Base-by-base conservation (phyloP, 2,888 invertebrate genomes). In the Sylvicola cinctus region DNA sequence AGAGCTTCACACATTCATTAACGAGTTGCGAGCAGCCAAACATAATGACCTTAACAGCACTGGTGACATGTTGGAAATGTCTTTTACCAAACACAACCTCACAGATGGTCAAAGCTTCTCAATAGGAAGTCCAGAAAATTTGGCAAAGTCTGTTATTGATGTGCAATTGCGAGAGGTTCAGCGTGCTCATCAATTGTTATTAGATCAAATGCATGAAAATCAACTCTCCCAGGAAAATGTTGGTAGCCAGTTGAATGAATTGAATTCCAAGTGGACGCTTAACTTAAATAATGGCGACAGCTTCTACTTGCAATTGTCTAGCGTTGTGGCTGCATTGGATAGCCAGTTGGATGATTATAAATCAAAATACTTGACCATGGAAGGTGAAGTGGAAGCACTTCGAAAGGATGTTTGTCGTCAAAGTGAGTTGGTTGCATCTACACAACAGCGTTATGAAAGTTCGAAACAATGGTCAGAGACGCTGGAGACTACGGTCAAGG, bases 91-190 rank as follows among this genome's bases (percentile, higher is more conserved):
- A 5, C 6, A 12, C n/a, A 13, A 10, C 13, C n/a, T 4, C 13
- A 13, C n/a, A 27, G 13, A 27, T 27, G 10, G 25, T 25, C 5
- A 13, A 27, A 27, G 27, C 13, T 13, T 13, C n/a, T 6, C 4
- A 6, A n/a, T n/a, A n/a, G n/a, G n/a, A 1, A 49, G 53, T 20
- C 54, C 55, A 0, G 58, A 58, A 40, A 56, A 51, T 42, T 39
- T 58, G 3, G 58, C 46, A 2, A 42, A 41, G 16, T 49, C 51
- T 1, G 57, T 58, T 2, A 40, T 58, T n/a, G 58, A 58, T 39
- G 43, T 54, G 1, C 51, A 55, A 23, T 33, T 58, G 20, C 50
- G 52, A 3, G 58, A 58, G 37, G 52, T 51, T 34, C 49, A 54
- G 36, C 39, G 38, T n/a, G 55, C 58, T 44, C 56, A 54, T 14